Evolutionary conservation across 1,140 invertebrate genomes (phyloP).

Genomic region (Octopus sinensis): DNA sequence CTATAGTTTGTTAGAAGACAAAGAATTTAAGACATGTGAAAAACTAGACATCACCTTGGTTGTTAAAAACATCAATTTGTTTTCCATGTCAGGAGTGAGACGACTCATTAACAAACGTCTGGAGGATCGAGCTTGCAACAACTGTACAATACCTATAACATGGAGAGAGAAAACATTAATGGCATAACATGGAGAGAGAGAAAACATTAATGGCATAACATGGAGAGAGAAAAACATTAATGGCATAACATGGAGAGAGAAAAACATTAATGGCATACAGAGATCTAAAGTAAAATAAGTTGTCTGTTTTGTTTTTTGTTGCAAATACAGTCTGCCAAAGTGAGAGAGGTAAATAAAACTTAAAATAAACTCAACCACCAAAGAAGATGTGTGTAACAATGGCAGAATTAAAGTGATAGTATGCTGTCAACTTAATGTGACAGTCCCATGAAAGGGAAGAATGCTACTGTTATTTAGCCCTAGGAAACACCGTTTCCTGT

Average conservation of each 20-base stretch:
- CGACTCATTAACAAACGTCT: constrained; percentile 85
- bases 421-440: no score
- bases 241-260: neutral
- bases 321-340: no score
- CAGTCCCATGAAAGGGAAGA: no score
- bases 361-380: no score
- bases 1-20: no score
- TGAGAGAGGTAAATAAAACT: no score
- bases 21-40: no score
- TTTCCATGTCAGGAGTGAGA: constrained; percentile 95
- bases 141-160: constrained; percentile 70
- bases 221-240: constrained; percentile 16
- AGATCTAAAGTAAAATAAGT: neutral
- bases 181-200: constrained; percentile 16
- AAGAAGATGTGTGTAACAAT: no score
- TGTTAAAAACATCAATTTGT: constrained; percentile 89
- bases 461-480: no score
- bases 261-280: neutral
- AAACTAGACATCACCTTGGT: constrained; percentile 67
- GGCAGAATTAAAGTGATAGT: no score
- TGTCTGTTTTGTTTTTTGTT: no score
- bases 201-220: neutral
- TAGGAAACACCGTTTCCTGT: no score
- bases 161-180: constrained; percentile 15
- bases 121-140: constrained; percentile 85